Base-by-base conservation (phyloP, 2,888 invertebrate genomes). In the Blomia tropicalis region DNA sequence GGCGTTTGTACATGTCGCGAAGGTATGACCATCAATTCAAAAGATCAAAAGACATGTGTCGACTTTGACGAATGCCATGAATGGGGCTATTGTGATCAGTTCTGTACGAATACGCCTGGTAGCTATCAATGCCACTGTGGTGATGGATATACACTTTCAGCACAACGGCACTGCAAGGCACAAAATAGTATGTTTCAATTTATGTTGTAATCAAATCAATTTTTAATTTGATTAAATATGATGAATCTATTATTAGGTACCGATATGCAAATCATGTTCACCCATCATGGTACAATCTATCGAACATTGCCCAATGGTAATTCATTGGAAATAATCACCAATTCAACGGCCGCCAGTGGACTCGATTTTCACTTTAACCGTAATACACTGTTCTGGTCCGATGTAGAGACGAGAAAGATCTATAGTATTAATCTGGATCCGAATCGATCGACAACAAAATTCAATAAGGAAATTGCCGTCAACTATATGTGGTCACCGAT, bases 401-500 rank as follows among this genome's bases (percentile, higher is more conserved):
- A 92, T 73, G 79, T 82, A 1, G 89, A 69, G 25, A 69, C 70
- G 7, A 63, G 69, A 53, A 70, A 70, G 63, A 64, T 62, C 43
- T 65, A 63, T 47, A 64, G 65, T 27, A 62, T 65, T 22, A 62
- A 66, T 44, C 63, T 64, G 4, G 66, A 65, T 27, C 65, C 53
- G 23, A 58, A 59, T 29, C 30, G 43, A 41, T 66, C 47, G 23
- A 66, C 80, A 66, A 66, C 80, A 66, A 56, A 56, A 25, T 56
- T 5, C 86, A 86, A 11, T n/a, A 56, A 19, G 25, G 36, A 41
- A 43, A 31, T 56, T 36, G 43, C n/a, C 32, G 76, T 87, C 31
- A 82, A 87, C 0, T 87, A 87, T 0, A 85, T 87, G 0, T 90
- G 90, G 89, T 80, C 86, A 0, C 91, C 91, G 0, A 84, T 87